Percentiles rank a stretch among this genome's conserved stretches.
Evolutionary conservation across 1,140 invertebrate genomes (phyloP).

Genomic region (Megalonaias nervosa): DNA sequence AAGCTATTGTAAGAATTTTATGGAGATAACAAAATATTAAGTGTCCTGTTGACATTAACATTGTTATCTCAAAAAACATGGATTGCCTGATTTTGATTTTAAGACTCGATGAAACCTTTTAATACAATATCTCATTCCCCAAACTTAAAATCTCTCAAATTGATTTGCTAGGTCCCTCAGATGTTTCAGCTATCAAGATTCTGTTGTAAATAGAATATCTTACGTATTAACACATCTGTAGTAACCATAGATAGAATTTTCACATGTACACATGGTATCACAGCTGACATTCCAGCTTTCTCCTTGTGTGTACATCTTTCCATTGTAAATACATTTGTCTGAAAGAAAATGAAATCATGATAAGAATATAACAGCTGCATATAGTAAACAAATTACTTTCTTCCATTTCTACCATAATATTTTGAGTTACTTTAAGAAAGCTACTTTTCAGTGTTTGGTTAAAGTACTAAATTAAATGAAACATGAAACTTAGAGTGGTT

Average conservation of each 20-base stretch:
- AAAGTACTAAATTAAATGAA: too few species aligned
- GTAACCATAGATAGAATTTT: constrained; percentile 56
- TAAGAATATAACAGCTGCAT: neutral
- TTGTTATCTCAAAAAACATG: too few species aligned
- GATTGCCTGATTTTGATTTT: too few species aligned
- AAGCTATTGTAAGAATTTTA: too few species aligned
- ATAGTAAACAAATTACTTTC: neutral
- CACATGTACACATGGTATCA: constrained; percentile 57
- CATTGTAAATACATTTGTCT: constrained; percentile 58
- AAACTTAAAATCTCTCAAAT: too few species aligned
- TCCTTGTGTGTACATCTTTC: constrained; percentile 51
- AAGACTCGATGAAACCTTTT: too few species aligned
- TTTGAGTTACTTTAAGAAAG: neutral
- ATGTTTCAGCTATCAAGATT: too few species aligned
- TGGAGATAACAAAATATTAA: too few species aligned
- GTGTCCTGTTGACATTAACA: too few species aligned
- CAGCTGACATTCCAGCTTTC: constrained; percentile 53
- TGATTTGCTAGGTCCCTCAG: too few species aligned
- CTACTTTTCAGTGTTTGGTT: neutral
- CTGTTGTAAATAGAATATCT: neutral
- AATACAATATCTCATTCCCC: too few species aligned
- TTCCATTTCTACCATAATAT: neutral
- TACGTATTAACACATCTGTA: constrained; percentile 59
- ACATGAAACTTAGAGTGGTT: too few species aligned
- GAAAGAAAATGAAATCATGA: constrained; percentile 16